These are phyloP conservation scores for Gari tellinella DNA, from an alignment of 2,888 invertebrate genomes.

Conservation along the genomic window DNA sequence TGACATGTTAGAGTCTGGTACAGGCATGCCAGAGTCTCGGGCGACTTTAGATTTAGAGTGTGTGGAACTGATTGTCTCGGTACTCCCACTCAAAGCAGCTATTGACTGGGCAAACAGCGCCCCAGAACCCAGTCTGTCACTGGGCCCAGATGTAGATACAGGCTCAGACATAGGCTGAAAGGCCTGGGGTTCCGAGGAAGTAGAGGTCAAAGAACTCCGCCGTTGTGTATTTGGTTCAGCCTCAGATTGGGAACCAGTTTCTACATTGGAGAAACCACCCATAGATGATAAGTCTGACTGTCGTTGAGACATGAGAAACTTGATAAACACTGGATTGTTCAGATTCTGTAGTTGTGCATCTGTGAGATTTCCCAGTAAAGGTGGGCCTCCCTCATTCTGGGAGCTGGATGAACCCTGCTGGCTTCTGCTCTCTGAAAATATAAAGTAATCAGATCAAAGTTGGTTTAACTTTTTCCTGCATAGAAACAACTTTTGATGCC, in stretches of 20 bases:
- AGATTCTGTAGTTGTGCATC: slow-evolving; percentile 29
- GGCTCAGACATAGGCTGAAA: no score
- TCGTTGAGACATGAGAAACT: slow-evolving; percentile 58
- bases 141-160: background rate
- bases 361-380: slow-evolving; percentile 7
- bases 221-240: slow-evolving; percentile 21
- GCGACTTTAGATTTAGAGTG: background rate
- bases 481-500: no score
- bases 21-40: slow-evolving; percentile 19
- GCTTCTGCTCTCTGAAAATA: slow-evolving; percentile 52
- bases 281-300: slow-evolving; percentile 52
- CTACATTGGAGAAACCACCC: slow-evolving; percentile 56
- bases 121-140: background rate
- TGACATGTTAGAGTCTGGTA: background rate
- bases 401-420: slow-evolving; percentile 43
- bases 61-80: slow-evolving; percentile 29
- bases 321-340: slow-evolving; percentile 41
- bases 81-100: slow-evolving; percentile 53
- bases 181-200: slow-evolving; percentile 28
- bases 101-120: slow-evolving; percentile 40
- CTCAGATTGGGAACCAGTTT: slow-evolving; percentile 60
- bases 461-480: no score
- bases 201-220: slow-evolving; percentile 43
- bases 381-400: slow-evolving; percentile 10
- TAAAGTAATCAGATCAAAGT: no score